A percentile compares a stretch with the other conserved stretches of the same genome.
phyloP scores from a whole-genome alignment of 2,113 vertebrate genomes.

The Syngnathus typhle region DNA sequence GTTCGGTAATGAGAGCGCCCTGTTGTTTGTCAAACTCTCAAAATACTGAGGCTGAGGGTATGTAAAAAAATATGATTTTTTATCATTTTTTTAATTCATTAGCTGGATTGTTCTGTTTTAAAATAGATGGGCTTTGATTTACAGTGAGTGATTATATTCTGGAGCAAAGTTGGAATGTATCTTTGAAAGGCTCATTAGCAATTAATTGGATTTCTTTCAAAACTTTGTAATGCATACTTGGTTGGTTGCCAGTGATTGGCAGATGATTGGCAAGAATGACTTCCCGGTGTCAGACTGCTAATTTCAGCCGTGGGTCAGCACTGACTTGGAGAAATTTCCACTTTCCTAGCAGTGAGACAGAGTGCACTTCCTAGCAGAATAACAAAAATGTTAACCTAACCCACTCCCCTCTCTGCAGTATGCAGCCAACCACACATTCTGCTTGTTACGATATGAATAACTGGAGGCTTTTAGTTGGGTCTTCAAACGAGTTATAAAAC shows the following conservation, averaged over 20 bases:
- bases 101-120: background rate
- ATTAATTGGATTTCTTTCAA: background rate
- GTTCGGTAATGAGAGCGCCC: constrained; percentile 82
- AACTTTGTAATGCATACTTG: background rate
- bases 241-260: background rate
- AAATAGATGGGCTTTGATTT: background rate
- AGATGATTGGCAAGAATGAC: background rate
- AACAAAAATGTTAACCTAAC: constrained; percentile 1
- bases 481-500: no score
- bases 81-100: background rate
- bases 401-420: background rate
- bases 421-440: background rate
- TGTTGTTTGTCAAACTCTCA: constrained; percentile 81
- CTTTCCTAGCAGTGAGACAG: background rate
- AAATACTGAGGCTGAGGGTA: constrained; percentile 72
- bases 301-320: background rate
- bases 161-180: background rate
- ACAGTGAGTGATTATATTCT: background rate
- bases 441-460: background rate
- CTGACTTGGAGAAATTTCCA: background rate
- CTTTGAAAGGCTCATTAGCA: background rate
- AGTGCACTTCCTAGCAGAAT: background rate
- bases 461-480: background rate
- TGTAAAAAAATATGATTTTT: background rate
- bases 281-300: background rate